phyloP scores from a whole-genome alignment of 2,888 invertebrate genomes.

The Lumbricus terrestris region DNA sequence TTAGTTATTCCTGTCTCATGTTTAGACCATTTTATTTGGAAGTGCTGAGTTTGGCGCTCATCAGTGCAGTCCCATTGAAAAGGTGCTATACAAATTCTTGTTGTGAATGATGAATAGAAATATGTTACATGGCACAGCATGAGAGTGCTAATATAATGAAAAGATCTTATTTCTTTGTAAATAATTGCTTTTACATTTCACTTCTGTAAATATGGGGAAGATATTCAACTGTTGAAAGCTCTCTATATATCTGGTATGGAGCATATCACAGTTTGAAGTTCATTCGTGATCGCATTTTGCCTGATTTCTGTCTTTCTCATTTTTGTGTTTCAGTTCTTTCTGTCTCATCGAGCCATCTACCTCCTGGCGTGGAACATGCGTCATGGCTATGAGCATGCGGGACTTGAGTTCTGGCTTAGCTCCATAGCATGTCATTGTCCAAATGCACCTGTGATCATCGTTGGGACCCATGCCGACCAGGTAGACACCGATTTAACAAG shows the following conservation, averaged over 20 bases:
- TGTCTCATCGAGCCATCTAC: conserved; percentile 57
- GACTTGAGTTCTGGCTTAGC: conserved; percentile 59
- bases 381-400: conserved; percentile 58
- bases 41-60: too few species aligned
- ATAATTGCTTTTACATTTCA: not conserved
- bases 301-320: not conserved
- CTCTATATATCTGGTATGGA: not conserved
- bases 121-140: not conserved
- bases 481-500: conserved; percentile 40
- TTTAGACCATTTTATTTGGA: too few species aligned
- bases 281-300: not conserved
- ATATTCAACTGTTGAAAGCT: not conserved
- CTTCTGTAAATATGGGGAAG: not conserved
- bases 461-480: conserved; percentile 58
- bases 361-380: conserved; percentile 58
- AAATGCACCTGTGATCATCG: conserved; percentile 55
- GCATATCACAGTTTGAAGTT: not conserved
- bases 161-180: too few species aligned
- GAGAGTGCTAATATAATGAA: too few species aligned
- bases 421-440: conserved; percentile 58
- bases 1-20: too few species aligned
- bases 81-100: too few species aligned
- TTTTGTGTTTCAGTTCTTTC: conserved; percentile 49
- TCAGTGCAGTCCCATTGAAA: too few species aligned
- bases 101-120: too few species aligned